A percentile compares a stretch with the other conserved stretches of the same genome.
Conservation (phyloP, 2,888 invertebrate genomes). For the Liposcelis brunnea region DNA sequence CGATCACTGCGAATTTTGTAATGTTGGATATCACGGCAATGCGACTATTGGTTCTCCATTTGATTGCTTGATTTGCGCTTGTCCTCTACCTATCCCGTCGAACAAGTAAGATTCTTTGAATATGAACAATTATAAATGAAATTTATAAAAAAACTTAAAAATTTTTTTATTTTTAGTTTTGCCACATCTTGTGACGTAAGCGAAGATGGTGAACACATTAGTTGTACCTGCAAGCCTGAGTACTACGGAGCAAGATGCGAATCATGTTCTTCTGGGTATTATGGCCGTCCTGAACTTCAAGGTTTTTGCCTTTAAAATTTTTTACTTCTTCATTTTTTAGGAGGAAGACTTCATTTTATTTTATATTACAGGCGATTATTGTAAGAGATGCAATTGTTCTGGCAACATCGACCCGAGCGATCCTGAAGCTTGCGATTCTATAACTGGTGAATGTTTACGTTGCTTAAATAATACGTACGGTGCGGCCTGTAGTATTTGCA, state of each 20-base stretch:
- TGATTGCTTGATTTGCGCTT: conserved; percentile 88
- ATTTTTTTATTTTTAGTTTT: conserved; percentile 37
- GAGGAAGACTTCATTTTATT: too few species aligned
- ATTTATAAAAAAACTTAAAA: conserved; percentile 5
- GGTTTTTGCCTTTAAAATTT: conserved; percentile 23
- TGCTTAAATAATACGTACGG: conserved; percentile 91
- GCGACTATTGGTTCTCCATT: conserved; percentile 66
- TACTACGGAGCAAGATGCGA: conserved; percentile 85
- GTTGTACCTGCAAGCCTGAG: conserved; percentile 75
- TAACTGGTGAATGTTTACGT: conserved; percentile 71
- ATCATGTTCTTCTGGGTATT: conserved; percentile 78
- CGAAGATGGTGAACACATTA: conserved; percentile 59
- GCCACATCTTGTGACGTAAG: conserved; percentile 72
- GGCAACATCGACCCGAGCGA: conserved; percentile 82
- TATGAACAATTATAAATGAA: neutral
- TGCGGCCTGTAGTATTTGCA: conserved; percentile 71
- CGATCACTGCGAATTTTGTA: conserved; percentile 81
- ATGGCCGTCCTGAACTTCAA: conserved; percentile 56
- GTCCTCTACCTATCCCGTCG: conserved; percentile 71
- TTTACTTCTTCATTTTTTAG: conserved; percentile 8
- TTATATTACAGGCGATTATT: conserved; percentile 43
- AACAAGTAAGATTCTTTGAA: too few species aligned
- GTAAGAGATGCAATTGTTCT: conserved; percentile 82
- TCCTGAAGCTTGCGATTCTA: conserved; percentile 73
- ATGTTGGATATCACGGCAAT: conserved; percentile 82